phyloP scores from a whole-genome alignment of 1,140 invertebrate genomes.

The Neuroterus valhalla region DNA sequence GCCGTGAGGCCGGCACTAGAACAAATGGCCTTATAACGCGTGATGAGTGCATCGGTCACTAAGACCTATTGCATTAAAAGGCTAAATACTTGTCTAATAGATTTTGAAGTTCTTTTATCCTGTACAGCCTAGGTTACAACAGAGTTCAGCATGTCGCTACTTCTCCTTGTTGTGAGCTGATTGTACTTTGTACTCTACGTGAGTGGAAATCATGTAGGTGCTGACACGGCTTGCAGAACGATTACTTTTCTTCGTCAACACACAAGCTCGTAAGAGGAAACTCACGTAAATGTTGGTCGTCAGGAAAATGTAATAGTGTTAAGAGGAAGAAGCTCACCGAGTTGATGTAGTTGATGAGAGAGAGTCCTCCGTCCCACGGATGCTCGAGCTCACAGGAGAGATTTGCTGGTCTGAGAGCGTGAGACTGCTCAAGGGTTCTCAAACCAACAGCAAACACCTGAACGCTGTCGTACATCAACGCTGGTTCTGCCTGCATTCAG shows the following conservation, averaged over 20 bases:
- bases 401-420: conserved; percentile 79
- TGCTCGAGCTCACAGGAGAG: conserved; percentile 83
- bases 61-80: too few relatives aligned
- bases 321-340: conserved; percentile 75
- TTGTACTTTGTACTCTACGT: neutral
- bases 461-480: conserved; percentile 87
- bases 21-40: too few relatives aligned
- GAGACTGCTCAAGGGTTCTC: conserved; percentile 80
- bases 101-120: too few relatives aligned
- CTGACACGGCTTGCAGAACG: neutral
- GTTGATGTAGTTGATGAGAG: conserved; percentile 88
- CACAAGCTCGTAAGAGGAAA: neutral
- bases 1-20: too few relatives aligned
- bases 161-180: too few relatives aligned
- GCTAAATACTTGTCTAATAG: too few relatives aligned
- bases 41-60: too few relatives aligned
- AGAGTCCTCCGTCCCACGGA: conserved; percentile 87
- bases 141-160: too few relatives aligned
- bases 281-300: neutral
- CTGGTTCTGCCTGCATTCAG: conserved; percentile 81
- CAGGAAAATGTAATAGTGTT: conserved; percentile 11
- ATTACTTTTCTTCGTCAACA: conserved; percentile 8
- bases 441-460: conserved; percentile 84
- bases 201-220: neutral
- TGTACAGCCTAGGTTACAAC: too few relatives aligned